Conservation (phyloP, 2,797 vertebrate species). For the Acomys russatus region DNA sequence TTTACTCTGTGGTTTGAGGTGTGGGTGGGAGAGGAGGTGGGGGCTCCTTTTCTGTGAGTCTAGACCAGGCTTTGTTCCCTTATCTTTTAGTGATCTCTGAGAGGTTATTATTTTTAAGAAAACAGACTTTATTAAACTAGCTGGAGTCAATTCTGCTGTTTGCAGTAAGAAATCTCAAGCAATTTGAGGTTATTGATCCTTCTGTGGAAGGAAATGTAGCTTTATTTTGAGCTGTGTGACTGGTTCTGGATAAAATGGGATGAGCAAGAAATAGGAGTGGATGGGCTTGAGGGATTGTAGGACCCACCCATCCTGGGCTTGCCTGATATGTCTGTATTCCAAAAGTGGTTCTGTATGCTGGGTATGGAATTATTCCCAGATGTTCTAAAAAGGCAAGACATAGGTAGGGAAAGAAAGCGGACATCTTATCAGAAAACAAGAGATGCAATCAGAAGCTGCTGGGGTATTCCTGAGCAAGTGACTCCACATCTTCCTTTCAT, state of each 20-base stretch:
- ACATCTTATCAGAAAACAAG: not conserved
- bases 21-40: not conserved
- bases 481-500: not conserved
- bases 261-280: not conserved
- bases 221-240: not conserved
- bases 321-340: not conserved
- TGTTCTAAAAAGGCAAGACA: not conserved
- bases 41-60: not conserved
- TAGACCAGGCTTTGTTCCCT: not conserved
- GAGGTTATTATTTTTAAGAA: conserved; percentile 6
- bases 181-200: not conserved
- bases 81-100: not conserved
- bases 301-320: not conserved
- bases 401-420: not conserved
- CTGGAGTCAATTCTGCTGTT: not conserved
- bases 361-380: not conserved
- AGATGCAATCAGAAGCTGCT: not conserved
- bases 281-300: not conserved
- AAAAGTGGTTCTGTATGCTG: not conserved
- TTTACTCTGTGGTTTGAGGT: not conserved
- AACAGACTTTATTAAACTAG: not conserved
- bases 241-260: not conserved
- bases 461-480: not conserved
- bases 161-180: not conserved
- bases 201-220: not conserved